Base-by-base conservation (phyloP, 2,888 invertebrate species). In the Limnephilus lunatus region DNA sequence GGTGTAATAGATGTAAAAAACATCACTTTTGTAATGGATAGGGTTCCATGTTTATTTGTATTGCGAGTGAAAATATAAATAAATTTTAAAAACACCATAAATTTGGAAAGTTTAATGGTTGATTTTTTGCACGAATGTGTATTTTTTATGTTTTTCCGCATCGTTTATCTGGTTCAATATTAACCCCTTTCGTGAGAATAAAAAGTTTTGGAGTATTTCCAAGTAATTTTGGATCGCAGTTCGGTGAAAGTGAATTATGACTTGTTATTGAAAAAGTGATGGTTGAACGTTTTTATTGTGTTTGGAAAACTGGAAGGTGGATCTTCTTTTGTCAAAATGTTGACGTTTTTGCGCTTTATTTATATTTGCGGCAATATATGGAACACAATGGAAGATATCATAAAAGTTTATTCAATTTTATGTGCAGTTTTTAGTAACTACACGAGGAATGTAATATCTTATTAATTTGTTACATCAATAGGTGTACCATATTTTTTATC, bases 131-230 rank as follows among this genome's bases (percentile, higher is more conserved):
- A 35, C 30, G 35, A 39, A 91, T 83, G 82, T 15, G 39, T 81
- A 44, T 83, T 93, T 93, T 82, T 93, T 92, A 53, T 92, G 88
- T 90, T 92, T 92, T 93, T 92, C 80, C 92, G 93, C 93, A 90
- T 92, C 91, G 93, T 89, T 91, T 91, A 85, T 93, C 92, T 91
- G 30, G 90, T 80, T 81, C 89, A 80, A 89, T 93, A 93, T 93
- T 93, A 90, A 92, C 92, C 93, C 92, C 90, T 93, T 92, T 81
- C 91, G 93, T 93, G 93, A 90, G 93, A 93, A 93, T 35, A 80
- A 93, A 31, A 80, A 48, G 32, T 81, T 91, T 92, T 92, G 92
- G 91, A 92, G 68, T 89, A 48, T 89, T 91, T 91, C 92, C 91
- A 92, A 92, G 86, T 86, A 83, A 82, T 81, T 91, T 90, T 90